Conservation (phyloP, 2,113 vertebrate species). For the Dryoscopus gambensis region DNA sequence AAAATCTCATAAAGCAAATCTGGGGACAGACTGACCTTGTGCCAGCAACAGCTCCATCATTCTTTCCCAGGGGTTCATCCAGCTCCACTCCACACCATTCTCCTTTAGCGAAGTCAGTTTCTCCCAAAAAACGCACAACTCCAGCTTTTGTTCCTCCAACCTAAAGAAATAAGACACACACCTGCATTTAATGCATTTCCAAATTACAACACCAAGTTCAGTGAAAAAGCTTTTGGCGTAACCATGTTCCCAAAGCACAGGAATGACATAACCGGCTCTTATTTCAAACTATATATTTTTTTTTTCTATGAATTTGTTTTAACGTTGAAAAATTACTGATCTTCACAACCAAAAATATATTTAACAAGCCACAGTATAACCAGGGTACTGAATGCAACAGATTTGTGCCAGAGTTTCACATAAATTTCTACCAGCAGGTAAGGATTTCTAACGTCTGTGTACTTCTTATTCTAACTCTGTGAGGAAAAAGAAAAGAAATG, state of each 20-base stretch:
- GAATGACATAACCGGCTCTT: neutral
- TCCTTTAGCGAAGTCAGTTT: conserved; percentile 97
- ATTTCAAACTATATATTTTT: neutral
- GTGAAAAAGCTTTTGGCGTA: neutral
- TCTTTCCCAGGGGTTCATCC: conserved; percentile 96
- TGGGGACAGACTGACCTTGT: conserved; percentile 78
- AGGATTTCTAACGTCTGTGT: neutral
- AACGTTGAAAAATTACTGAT: neutral
- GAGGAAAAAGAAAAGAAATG: neutral
- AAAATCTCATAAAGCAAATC: neutral
- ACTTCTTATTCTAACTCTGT: neutral
- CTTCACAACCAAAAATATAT: neutral
- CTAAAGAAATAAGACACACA: conserved; percentile 51
- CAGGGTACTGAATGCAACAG: neutral
- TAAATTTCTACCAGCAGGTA: neutral
- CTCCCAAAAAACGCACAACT: conserved; percentile 94
- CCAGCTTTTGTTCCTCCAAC: conserved; percentile 96
- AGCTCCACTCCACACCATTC: conserved; percentile 98
- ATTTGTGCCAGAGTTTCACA: neutral
- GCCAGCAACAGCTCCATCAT: conserved; percentile 95
- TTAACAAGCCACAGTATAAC: neutral
- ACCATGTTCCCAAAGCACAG: neutral
- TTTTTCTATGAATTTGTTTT: neutral
- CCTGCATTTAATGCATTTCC: neutral
- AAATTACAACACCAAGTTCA: neutral